Conservation (phyloP, 2,113 vertebrate genomes). For the Alethe diademata region DNA sequence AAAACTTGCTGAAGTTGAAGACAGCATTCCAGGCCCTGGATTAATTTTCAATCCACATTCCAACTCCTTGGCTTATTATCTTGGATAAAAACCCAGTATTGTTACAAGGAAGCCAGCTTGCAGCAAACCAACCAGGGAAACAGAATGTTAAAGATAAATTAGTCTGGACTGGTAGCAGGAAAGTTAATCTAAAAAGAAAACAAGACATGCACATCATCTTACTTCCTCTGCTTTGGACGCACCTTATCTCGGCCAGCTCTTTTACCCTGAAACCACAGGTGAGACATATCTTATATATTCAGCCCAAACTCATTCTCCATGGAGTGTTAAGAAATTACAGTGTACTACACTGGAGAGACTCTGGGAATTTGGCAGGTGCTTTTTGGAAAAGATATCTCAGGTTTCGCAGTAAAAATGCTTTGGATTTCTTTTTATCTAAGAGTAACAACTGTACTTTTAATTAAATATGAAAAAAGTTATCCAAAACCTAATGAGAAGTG, state of each 20-base stretch:
- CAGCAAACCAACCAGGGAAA: slow-evolving; percentile 26
- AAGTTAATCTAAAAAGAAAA: slow-evolving; percentile 48
- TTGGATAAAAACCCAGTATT: neutral
- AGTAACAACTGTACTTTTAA: neutral
- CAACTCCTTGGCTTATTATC: neutral
- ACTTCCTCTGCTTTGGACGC: slow-evolving; percentile 72
- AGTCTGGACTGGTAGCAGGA: slow-evolving; percentile 34
- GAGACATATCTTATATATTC: neutral
- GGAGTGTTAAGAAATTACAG: neutral
- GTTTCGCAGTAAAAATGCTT: neutral
- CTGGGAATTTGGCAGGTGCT: neutral
- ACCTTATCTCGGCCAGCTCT: slow-evolving; percentile 70
- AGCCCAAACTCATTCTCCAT: neutral
- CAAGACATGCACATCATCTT: slow-evolving; percentile 72
- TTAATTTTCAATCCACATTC: neutral
- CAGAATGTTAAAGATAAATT: slow-evolving; percentile 17
- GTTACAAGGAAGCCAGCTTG: neutral
- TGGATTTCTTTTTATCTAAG: neutral
- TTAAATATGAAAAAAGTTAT: neutral
- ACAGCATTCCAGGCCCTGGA: neutral
- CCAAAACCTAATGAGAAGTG: neutral
- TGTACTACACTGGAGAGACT: neutral
- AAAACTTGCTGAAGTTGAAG: neutral
- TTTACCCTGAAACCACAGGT: slow-evolving; percentile 71
- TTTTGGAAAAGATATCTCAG: neutral